Percentiles rank a stretch among this genome's conserved stretches.
These are phyloP conservation scores for Beris morrisii DNA, from an alignment of 2,888 invertebrate genomes.

Conservation along the genomic window DNA sequence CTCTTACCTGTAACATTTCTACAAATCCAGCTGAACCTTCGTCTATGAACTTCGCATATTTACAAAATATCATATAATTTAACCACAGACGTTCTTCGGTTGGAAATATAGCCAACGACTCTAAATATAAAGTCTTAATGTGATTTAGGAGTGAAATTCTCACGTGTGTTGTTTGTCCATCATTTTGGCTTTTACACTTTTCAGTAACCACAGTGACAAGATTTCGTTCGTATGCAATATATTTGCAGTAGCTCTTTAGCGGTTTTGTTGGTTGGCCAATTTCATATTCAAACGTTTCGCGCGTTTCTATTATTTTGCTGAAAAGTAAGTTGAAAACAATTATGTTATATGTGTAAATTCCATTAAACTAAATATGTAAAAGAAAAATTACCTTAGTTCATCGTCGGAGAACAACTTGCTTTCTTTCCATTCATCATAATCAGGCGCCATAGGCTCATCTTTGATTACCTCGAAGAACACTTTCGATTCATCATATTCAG, in stretches of 20 bases:
- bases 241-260: constrained; percentile 48
- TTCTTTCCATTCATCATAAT: constrained; percentile 77
- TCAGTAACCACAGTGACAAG: constrained; percentile 46
- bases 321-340: constrained; percentile 3
- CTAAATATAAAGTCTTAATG: constrained; percentile 73
- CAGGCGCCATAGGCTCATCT: too few relatives aligned
- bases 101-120: constrained; percentile 68
- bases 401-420: constrained; percentile 68
- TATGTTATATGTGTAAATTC: too few relatives aligned
- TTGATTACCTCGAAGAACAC: too few relatives aligned
- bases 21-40: constrained; percentile 63
- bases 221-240: constrained; percentile 50
- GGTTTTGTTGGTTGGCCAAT: constrained; percentile 46
- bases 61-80: constrained; percentile 78
- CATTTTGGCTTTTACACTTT: constrained; percentile 65
- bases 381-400: constrained; percentile 65
- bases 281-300: constrained; percentile 48
- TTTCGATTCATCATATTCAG: too few relatives aligned
- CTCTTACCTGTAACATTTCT: constrained; percentile 64
- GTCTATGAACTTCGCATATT: constrained; percentile 62
- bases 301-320: constrained; percentile 48
- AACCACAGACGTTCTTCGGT: constrained; percentile 75
- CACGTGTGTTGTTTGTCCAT: constrained; percentile 60
- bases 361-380: too few relatives aligned
- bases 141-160: constrained; percentile 69